A percentile compares a stretch with the other conserved stretches of the same genome.
Conservation (phyloP, 2,888 invertebrate species). For the Melanostoma mellinum region DNA sequence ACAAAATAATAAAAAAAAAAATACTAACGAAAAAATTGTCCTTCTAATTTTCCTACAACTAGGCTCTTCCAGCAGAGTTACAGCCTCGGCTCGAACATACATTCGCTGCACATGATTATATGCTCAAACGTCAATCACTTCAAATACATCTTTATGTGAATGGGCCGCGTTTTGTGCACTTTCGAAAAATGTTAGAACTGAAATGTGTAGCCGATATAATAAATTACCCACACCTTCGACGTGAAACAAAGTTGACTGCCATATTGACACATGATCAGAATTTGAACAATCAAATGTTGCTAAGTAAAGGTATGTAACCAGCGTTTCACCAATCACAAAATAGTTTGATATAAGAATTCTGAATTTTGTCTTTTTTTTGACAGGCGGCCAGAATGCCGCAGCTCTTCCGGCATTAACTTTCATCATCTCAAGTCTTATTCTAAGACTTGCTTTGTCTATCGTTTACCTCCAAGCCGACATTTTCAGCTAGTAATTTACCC, state of each 20-base stretch:
- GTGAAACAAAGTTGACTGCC: constrained; percentile 72
- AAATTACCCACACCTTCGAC: constrained; percentile 69
- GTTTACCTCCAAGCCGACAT: constrained; percentile 33
- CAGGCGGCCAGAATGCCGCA: constrained; percentile 44
- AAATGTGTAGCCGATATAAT: constrained; percentile 75
- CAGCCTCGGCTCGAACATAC: constrained; percentile 74
- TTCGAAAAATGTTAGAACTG: constrained; percentile 72
- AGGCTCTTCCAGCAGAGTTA: constrained; percentile 74
- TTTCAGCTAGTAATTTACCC: constrained; percentile 51
- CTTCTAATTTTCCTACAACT: neutral
- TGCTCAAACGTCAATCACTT: constrained; percentile 73
- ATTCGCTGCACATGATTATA: constrained; percentile 74
- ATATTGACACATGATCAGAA: constrained; percentile 73
- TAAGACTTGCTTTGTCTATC: constrained; percentile 26
- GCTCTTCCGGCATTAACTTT: constrained; percentile 20
- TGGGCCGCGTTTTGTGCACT: constrained; percentile 72
- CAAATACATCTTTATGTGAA: constrained; percentile 75
- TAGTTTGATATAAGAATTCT: neutral
- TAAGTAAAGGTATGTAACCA: constrained; percentile 58
- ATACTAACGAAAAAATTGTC: no score
- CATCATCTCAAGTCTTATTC: constrained; percentile 13
- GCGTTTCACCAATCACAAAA: neutral
- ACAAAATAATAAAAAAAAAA: neutral
- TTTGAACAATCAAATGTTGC: constrained; percentile 75
- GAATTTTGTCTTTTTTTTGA: neutral